Evolutionary conservation across 2,888 invertebrate species (phyloP), one percentile per base, ranked within the genome.

Genomic region (Rugalucina vietnamica): DNA sequence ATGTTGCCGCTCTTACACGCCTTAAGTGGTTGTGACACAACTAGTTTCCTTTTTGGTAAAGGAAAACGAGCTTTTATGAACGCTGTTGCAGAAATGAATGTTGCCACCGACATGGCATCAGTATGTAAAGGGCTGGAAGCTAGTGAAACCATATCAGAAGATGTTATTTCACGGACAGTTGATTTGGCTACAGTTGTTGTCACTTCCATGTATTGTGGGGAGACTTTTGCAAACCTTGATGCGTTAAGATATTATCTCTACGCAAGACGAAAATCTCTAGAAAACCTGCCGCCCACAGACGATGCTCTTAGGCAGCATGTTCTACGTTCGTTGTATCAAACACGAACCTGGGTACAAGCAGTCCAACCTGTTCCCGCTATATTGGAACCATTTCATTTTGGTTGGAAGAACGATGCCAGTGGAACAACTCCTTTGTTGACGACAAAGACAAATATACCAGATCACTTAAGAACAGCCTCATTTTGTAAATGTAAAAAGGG

Each of bases 1-100:
- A 60, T 60, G 60, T n/a, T 60, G 8, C 60, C 60, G n/a, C n/a
- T 60, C 8, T n/a, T 60, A n/a, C 60, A 60, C n/a, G 60, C 60
- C 8, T 12, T 60, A 12, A 60, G 60, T 60, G 60, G 60, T 10
- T 60, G 60, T 60, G 60, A 60, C 29, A 60, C 60, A 29, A 60
- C 8, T n/a, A 29, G 60, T 10, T 60, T 27, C n/a, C 8, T 60
- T 12, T 60, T 27, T 60, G 60, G 60, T 10, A 60, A 60, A 60
- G 60, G 60, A 8, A 60, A 60, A 29, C 60, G 60, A 12, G 60
- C 60, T 10, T 60, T 60, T n/a, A 60, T 60, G 60, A 60, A 60
- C 8, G 60, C 60, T n/a, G 29, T 60, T 12, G 18, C 10, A 12
- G 60, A 60, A n/a, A 27, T 29, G 24, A 29, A 60, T 10, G 12